Conservation (phyloP, 1,140 invertebrate species). For the Hermetia illucens region DNA sequence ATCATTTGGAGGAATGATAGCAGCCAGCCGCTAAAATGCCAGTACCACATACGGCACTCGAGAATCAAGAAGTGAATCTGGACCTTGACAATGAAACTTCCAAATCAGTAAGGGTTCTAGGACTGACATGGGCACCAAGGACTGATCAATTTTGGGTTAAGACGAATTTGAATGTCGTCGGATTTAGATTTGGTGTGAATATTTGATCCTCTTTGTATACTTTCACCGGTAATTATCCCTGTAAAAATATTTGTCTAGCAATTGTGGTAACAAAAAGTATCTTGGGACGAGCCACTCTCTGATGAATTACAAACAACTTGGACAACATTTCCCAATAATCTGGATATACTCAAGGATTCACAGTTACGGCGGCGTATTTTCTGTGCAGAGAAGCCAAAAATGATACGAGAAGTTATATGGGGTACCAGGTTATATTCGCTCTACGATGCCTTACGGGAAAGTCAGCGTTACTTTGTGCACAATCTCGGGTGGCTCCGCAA, state of each 20-base stretch:
- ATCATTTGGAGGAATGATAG: too few species aligned
- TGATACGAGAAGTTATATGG: constrained; percentile 14
- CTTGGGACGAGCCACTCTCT: constrained; percentile 20
- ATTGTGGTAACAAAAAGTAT: constrained; percentile 18
- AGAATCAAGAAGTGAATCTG: too few species aligned
- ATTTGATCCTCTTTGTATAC: constrained; percentile 28
- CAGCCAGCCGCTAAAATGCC: too few species aligned
- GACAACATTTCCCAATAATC: constrained; percentile 9
- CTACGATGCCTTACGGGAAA: not conserved
- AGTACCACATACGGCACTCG: too few species aligned
- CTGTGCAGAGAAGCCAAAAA: not conserved
- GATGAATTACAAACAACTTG: constrained; percentile 9
- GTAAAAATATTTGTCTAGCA: constrained; percentile 30
- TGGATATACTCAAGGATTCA: constrained; percentile 10
- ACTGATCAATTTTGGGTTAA: constrained; percentile 1
- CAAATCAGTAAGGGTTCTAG: not conserved
- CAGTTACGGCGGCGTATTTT: not conserved
- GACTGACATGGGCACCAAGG: not conserved
- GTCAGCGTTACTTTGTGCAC: constrained; percentile 5
- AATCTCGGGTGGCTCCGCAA: constrained; percentile 8
- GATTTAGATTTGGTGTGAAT: constrained; percentile 19
- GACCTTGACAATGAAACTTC: too few species aligned
- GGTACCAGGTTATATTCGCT: constrained; percentile 21
- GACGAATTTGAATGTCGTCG: not conserved
- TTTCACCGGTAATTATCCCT: constrained; percentile 21